These are phyloP conservation scores for Chaetophractus vellerosus DNA, from an alignment of 2,797 vertebrate genomes.

Conservation along the genomic window DNA sequence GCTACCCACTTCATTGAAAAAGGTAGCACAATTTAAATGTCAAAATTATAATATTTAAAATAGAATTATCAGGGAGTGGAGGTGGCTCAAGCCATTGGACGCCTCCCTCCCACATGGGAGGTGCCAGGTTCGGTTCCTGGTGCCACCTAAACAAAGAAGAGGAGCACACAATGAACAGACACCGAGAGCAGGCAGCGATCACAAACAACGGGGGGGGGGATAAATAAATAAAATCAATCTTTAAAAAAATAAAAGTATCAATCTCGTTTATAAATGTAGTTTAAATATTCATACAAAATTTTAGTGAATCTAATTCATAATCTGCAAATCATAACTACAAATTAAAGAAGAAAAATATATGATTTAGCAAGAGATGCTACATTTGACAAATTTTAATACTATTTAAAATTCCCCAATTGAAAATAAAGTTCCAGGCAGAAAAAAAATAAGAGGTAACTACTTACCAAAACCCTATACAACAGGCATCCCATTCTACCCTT, in stretches of 20 bases:
- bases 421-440: constrained; percentile 1
- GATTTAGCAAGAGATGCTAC: not conserved
- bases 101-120: too few species aligned
- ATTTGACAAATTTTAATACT: not conserved
- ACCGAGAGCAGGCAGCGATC: too few species aligned
- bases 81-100: too few species aligned
- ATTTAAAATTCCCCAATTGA: not conserved
- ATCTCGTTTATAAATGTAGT: not conserved
- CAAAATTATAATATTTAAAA: not conserved
- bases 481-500: not conserved
- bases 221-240: too few species aligned
- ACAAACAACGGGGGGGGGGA: too few species aligned
- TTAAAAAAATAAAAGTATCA: not conserved
- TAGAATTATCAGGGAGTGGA: not conserved
- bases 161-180: too few species aligned
- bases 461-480: not conserved
- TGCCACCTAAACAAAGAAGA: too few species aligned
- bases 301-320: not conserved
- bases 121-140: too few species aligned
- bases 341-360: not conserved
- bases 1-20: not conserved
- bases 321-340: not conserved
- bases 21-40: not conserved
- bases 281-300: not conserved
- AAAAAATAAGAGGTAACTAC: not conserved